Conservation (phyloP, 2,797 vertebrate genomes). For the Sebastes cheni region DNA sequence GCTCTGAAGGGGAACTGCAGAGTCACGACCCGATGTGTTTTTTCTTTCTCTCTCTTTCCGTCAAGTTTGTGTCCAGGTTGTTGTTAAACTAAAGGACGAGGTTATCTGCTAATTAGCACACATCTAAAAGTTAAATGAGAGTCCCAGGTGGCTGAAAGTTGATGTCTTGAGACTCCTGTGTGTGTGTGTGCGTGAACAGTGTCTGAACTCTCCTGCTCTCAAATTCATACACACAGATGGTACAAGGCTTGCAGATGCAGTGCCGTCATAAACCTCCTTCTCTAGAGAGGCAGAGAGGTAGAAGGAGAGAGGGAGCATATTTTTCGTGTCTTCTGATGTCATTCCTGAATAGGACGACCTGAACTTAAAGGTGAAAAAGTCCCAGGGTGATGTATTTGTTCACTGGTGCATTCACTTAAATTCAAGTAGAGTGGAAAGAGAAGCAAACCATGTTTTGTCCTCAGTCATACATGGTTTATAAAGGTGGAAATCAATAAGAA, state of each 20-base stretch:
- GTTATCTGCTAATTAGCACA: constrained; percentile 73
- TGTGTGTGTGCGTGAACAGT: constrained; percentile 21
- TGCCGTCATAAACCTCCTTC: constrained; percentile 40
- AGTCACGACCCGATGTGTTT: constrained; percentile 14
- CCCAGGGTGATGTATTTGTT: constrained; percentile 22
- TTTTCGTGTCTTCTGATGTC: constrained; percentile 39
- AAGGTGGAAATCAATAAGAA: not conserved
- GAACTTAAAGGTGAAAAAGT: constrained; percentile 58
- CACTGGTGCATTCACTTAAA: constrained; percentile 10
- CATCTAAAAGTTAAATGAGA: constrained; percentile 82
- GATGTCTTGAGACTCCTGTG: constrained; percentile 7
- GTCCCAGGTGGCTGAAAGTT: constrained; percentile 72
- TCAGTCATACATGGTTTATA: not conserved
- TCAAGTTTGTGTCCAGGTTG: constrained; percentile 55
- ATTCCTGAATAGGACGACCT: constrained; percentile 33
- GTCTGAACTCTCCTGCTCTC: constrained; percentile 64
- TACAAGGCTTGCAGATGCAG: constrained; percentile 66
- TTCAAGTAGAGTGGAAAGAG: not conserved
- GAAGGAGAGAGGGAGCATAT: constrained; percentile 10
- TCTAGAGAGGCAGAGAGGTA: constrained; percentile 34
- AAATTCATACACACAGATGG: constrained; percentile 74
- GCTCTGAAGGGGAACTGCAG: constrained; percentile 35
- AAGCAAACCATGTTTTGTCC: not conserved
- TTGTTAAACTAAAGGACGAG: constrained; percentile 60
- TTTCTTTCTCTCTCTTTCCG: constrained; percentile 11